Conservation (phyloP, 2,888 invertebrate species). For the Oxystoma pomonae region DNA sequence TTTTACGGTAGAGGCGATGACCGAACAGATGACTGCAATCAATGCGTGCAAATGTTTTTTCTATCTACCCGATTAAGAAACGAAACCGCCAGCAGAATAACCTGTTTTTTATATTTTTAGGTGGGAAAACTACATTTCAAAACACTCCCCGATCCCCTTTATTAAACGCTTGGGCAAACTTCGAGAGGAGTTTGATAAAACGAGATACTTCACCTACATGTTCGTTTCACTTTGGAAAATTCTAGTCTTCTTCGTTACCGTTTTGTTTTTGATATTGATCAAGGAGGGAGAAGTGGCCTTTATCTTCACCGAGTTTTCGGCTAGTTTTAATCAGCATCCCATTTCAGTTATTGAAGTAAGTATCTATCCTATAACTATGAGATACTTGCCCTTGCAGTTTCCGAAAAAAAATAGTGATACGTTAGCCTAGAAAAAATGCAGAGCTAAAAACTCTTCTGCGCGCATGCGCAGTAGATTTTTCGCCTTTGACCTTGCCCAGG, state of each 20-base stretch:
- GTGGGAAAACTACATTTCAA: slow-evolving; percentile 96
- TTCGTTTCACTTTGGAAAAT: slow-evolving; percentile 93
- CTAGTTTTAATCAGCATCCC: slow-evolving; percentile 73
- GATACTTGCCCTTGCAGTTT: too few species aligned
- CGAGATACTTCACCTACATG: slow-evolving; percentile 86
- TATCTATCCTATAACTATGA: too few species aligned
- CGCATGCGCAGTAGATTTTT: too few species aligned
- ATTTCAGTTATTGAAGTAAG: slow-evolving; percentile 71
- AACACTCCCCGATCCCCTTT: slow-evolving; percentile 75
- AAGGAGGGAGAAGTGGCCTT: slow-evolving; percentile 73
- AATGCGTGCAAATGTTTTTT: too few species aligned
- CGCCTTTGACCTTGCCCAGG: too few species aligned
- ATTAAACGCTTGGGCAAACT: slow-evolving; percentile 72
- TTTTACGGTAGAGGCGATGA: too few species aligned
- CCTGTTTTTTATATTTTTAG: slow-evolving; percentile 71
- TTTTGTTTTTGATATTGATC: slow-evolving; percentile 67
- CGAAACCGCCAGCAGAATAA: too few species aligned
- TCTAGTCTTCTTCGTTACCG: slow-evolving; percentile 69
- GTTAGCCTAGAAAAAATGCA: too few species aligned
- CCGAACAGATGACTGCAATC: too few species aligned
- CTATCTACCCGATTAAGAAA: too few species aligned
- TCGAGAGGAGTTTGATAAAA: slow-evolving; percentile 72
- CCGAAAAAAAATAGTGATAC: too few species aligned
- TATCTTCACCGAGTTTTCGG: slow-evolving; percentile 70
- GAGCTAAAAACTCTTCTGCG: too few species aligned